A percentile compares a stretch with the other conserved stretches of the same genome.
Evolutionary conservation across 1,140 invertebrate species (phyloP).

Genomic region (Ostrea denselamellosa): DNA sequence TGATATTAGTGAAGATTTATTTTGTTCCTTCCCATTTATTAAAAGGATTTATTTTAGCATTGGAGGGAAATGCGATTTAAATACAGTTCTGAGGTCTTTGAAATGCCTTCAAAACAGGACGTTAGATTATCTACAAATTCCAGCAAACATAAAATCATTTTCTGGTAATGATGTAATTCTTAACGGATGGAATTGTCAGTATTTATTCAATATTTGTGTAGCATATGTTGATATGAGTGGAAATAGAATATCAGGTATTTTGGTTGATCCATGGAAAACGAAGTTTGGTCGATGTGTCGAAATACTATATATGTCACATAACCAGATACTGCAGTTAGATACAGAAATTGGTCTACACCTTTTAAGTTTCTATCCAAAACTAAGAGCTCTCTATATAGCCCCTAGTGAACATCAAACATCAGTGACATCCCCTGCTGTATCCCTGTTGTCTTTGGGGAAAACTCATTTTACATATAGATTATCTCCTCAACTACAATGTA

Average conservation of each 20-base stretch:
- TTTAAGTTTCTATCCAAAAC: neutral
- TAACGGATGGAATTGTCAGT: neutral
- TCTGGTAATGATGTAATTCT: neutral
- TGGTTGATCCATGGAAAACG: neutral
- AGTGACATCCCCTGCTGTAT: too few relatives aligned
- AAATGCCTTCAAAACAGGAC: slow-evolving; percentile 11
- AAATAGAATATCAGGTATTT: neutral
- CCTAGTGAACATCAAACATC: neutral
- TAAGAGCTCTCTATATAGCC: neutral
- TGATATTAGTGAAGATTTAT: slow-evolving; percentile 2
- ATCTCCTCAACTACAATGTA: neutral
- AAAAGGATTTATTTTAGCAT: neutral
- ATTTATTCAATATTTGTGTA: neutral
- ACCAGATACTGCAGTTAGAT: neutral
- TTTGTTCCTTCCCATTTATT: neutral
- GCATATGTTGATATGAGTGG: neutral
- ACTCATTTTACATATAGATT: neutral
- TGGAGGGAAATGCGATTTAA: neutral
- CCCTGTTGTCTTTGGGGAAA: neutral
- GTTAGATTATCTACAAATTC: neutral
- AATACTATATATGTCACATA: neutral
- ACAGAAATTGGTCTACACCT: neutral
- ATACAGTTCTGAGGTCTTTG: neutral
- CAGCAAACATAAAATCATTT: neutral
- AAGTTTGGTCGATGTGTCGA: neutral